phyloP scores from a whole-genome alignment of 2,797 vertebrate genomes.

The Esox masquinongy region DNA sequence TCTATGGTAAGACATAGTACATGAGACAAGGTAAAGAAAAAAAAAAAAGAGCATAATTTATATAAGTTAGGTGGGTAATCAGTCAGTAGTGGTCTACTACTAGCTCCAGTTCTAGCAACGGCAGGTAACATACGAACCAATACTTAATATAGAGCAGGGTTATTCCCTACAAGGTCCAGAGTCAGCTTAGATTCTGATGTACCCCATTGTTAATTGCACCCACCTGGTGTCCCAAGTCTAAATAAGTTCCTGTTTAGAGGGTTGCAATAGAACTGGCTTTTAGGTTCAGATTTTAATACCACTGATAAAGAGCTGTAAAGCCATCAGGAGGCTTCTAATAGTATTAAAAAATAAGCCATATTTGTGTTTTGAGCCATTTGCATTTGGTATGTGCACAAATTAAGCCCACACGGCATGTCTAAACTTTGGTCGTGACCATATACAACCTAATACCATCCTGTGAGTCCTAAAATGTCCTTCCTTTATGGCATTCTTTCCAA shows the following conservation, averaged over 20 bases:
- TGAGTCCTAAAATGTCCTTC: neutral
- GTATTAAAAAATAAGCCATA: neutral
- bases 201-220: no score
- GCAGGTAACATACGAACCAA: neutral
- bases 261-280: no score
- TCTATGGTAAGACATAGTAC: slow-evolving; percentile 80
- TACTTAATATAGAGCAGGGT: no score
- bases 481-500: neutral
- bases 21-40: neutral
- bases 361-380: slow-evolving; percentile 12
- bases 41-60: no score
- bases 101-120: no score
- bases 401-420: neutral
- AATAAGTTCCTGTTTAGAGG: no score
- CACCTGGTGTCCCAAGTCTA: no score
- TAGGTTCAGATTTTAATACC: no score
- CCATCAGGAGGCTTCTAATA: neutral
- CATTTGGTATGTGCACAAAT: neutral
- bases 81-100: neutral
- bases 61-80: neutral
- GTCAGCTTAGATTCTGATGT: no score
- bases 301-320: neutral
- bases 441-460: neutral
- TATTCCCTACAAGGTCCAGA: no score
- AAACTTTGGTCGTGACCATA: neutral